phyloP scores from a whole-genome alignment of 1,140 invertebrate species.

The Brachionus asplanchnoidis region DNA sequence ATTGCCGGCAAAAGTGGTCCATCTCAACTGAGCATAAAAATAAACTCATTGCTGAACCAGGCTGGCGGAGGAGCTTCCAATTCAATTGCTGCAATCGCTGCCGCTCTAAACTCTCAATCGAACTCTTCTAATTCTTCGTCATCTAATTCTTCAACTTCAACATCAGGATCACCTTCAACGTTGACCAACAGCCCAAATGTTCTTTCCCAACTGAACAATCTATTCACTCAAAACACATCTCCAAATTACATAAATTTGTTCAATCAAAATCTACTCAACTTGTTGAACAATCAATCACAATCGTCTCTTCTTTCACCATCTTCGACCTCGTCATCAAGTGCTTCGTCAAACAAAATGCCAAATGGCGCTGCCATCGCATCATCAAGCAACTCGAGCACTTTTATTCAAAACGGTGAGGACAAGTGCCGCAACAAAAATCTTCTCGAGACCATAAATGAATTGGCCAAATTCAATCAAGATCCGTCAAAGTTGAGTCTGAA shows the following conservation, averaged over 20 bases:
- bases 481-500: neutral
- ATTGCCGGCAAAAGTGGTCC: neutral
- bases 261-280: conserved; percentile 27
- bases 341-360: conserved; percentile 22
- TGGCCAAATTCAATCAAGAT: conserved; percentile 41
- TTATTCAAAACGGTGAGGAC: neutral
- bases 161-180: neutral
- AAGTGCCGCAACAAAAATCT: neutral
- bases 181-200: neutral
- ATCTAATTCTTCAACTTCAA: neutral
- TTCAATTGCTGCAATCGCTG: neutral
- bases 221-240: conserved; percentile 22
- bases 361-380: neutral
- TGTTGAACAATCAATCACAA: conserved; percentile 12
- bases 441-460: conserved; percentile 21
- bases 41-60: neutral
- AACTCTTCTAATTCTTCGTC: conserved; percentile 9
- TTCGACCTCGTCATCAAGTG: conserved; percentile 3
- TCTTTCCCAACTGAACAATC: conserved; percentile 21
- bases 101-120: neutral
- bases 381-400: conserved; percentile 14
- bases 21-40: conserved; percentile 5
- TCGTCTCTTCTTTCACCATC: neutral
- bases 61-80: neutral
- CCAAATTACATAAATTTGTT: conserved; percentile 16